Evolutionary conservation across 2,888 invertebrate species (phyloP).

Genomic region (Gastracanthus pulcherrimus): DNA sequence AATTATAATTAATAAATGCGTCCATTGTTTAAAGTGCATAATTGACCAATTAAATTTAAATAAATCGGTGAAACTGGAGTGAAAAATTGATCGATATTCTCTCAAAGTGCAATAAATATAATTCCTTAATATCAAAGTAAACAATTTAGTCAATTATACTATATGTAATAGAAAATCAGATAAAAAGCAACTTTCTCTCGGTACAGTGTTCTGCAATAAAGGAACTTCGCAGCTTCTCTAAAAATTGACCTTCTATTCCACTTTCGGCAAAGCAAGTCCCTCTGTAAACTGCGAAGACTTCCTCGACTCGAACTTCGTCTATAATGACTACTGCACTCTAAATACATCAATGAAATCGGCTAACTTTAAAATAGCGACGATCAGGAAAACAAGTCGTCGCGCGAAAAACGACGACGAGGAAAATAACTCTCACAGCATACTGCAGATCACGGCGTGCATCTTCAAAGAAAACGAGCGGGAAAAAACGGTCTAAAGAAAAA

Average conservation of each 20-base stretch:
- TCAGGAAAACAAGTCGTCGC: no score
- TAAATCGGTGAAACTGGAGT: not conserved
- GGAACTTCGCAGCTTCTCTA: not conserved
- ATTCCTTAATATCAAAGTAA: not conserved
- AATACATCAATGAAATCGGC: no score
- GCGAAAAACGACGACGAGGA: no score
- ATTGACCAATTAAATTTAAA: not conserved
- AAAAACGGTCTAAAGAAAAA: not conserved
- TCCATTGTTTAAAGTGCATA: not conserved
- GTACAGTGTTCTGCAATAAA: not conserved
- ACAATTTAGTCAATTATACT: not conserved
- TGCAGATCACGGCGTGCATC: no score
- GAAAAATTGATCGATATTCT: not conserved
- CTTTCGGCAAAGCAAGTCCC: no score
- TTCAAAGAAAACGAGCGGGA: no score
- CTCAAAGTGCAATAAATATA: not conserved
- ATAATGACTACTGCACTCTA: no score
- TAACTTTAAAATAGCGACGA: no score
- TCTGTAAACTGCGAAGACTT: no score
- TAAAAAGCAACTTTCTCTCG: not conserved
- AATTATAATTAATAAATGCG: not conserved
- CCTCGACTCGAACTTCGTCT: no score
- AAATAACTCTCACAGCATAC: no score
- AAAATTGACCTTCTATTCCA: conserved; percentile 18
- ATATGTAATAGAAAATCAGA: conserved; percentile 2